Evolutionary conservation across 2,888 invertebrate genomes (phyloP), one percentile per base, ranked within the genome.

Genomic region (Scaeva pyrastri): DNA sequence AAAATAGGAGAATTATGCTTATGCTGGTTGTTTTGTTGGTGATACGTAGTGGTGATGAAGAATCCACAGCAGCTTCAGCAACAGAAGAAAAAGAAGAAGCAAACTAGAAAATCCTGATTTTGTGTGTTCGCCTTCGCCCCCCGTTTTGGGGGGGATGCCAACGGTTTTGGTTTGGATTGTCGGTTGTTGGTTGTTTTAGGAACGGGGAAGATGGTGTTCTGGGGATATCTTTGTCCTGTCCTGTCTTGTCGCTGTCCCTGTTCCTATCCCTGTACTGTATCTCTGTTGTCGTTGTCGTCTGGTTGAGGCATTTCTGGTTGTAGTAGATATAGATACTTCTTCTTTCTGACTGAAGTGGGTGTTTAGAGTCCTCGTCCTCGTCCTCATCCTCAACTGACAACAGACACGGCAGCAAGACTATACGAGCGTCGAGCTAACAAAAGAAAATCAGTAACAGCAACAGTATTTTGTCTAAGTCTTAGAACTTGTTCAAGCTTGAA

Each of bases 41-140:
- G 8, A 19, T n/a, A n/a, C n/a, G n/a, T n/a, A n/a, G 10, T 58
- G 36, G 12, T 52, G 26, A 26, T 39, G 36, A 50, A 55, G 66
- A 66, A 66, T 66, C 14, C 1, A 48, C 60, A 73, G 10, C 8
- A 50, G 48, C 10, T 8, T 36, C 16, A 66, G 48, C 10, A 11
- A 45, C 16, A 66, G 31, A 31, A 31, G 31, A 31, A 31, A 8
- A 31, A 14, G 80, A 68, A 72, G 26, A 36, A 66, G 41, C 11
- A 71, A 81, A 86, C 85, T 86, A 81, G 85, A 86, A 86, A 81
- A 86, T 86, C 85, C 81, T 72, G 85, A 86, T 77, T 86, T 80
- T 56, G n/a, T 66, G 45, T 50, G 14, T 58, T 45, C n/a, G 1
- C 10, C 56, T 26, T 10, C 36, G 0, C 31, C 31, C 31, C 31